These are phyloP conservation scores for Anser cygnoides DNA, from an alignment of 2,113 vertebrate species.

Conservation along the genomic window DNA sequence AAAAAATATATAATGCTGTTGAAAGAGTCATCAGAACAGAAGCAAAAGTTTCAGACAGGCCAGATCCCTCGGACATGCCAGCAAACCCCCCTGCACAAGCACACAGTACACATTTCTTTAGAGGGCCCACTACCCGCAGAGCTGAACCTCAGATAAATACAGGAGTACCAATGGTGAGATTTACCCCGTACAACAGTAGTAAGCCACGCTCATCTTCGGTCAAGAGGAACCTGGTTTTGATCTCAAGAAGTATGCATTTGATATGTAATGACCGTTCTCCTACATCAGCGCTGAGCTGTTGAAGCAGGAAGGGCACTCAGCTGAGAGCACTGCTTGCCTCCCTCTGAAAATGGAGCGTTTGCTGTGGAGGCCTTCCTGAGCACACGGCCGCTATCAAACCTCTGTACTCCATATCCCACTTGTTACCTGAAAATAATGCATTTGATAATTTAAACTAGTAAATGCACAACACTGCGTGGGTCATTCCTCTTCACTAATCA, in stretches of 20 bases:
- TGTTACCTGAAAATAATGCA: neutral
- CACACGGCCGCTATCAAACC: neutral
- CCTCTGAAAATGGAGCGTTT: neutral
- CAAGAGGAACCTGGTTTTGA: neutral
- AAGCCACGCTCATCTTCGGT: neutral
- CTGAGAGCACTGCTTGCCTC: neutral
- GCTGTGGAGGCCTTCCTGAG: neutral
- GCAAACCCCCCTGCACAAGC: neutral
- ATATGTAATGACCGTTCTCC: neutral
- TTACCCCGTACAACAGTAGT: neutral
- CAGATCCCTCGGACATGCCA: neutral
- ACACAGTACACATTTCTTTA: rapidly evolving
- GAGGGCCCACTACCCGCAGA: neutral
- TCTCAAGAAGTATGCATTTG: neutral
- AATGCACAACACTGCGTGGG: neutral
- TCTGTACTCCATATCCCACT: neutral
- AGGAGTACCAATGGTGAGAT: neutral
- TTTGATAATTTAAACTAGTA: neutral
- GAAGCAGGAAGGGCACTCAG: neutral
- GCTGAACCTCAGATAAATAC: neutral
- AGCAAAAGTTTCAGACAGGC: neutral
- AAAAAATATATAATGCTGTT: neutral
- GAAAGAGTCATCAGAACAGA: neutral
- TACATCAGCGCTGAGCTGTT: neutral
- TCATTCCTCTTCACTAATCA: neutral